Percentiles rank a stretch among this genome's conserved stretches.
Evolutionary conservation across 2,797 vertebrate species (phyloP).

Genomic region (Dendrocincla fuliginosa): DNA sequence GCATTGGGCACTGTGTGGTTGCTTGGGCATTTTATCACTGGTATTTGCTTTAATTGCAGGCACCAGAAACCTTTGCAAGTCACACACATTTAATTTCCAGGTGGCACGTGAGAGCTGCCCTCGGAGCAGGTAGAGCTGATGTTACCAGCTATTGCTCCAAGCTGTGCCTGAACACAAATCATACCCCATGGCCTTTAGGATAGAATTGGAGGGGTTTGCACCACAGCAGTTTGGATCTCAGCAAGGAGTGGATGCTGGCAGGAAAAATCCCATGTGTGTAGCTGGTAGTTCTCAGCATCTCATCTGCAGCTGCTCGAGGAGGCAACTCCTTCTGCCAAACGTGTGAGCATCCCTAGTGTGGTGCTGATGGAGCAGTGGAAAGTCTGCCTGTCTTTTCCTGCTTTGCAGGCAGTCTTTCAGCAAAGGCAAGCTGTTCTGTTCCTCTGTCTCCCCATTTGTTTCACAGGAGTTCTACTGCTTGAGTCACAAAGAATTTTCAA

Average conservation of each 20-base stretch:
- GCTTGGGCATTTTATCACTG: not conserved
- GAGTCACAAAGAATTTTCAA: not conserved
- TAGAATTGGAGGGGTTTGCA: not conserved
- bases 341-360: not conserved
- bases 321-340: not conserved
- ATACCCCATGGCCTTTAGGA: not conserved
- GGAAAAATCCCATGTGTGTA: not conserved
- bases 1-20: rapidly evolving
- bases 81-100: not conserved
- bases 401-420: not conserved
- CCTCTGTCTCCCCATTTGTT: not conserved
- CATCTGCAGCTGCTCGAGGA: not conserved
- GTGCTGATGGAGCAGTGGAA: not conserved
- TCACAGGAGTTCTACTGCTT: not conserved
- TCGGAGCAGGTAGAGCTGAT: not conserved
- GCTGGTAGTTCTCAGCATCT: not conserved
- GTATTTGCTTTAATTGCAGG: not conserved
- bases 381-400: not conserved
- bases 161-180: not conserved
- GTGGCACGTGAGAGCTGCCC: not conserved
- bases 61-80: not conserved
- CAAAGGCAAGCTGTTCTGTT: not conserved
- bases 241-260: not conserved
- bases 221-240: not conserved
- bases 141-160: not conserved